Evolutionary conservation across 2,888 invertebrate species (phyloP).

Genomic region (Nemotelus nigrinus): DNA sequence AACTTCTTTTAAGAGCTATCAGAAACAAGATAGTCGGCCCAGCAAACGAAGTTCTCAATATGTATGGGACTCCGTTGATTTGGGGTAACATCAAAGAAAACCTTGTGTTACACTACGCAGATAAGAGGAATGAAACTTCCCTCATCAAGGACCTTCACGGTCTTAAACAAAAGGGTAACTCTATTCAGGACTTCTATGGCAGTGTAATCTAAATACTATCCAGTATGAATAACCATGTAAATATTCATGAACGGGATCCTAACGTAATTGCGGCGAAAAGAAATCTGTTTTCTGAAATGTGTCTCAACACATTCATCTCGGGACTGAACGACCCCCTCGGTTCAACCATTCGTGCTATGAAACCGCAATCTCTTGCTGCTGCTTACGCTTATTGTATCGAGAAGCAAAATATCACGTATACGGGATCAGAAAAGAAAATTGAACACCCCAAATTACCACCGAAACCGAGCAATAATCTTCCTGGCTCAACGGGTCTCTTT

Average conservation of each 20-base stretch:
- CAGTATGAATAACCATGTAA: slow-evolving; percentile 23
- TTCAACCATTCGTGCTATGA: slow-evolving; percentile 27
- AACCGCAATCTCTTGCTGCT: slow-evolving; percentile 12
- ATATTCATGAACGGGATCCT: slow-evolving; percentile 30
- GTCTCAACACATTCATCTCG: slow-evolving; percentile 27
- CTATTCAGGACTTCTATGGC: slow-evolving; percentile 25
- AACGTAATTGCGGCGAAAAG: slow-evolving; percentile 37
- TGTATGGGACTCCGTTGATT: slow-evolving; percentile 4
- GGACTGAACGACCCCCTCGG: slow-evolving; percentile 28
- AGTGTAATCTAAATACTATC: slow-evolving; percentile 14
- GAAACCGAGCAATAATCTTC: too few species aligned
- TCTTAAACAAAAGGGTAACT: slow-evolving; percentile 11
- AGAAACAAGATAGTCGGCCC: too few species aligned
- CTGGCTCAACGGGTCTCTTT: too few species aligned
- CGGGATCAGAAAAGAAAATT: too few species aligned
- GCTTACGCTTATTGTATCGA: slow-evolving; percentile 33
- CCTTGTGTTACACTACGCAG: slow-evolving; percentile 23
- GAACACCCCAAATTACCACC: too few species aligned
- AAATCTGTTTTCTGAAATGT: slow-evolving; percentile 34
- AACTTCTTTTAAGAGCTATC: too few species aligned
- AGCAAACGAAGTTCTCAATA: too few species aligned
- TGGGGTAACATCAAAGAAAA: slow-evolving; percentile 14
- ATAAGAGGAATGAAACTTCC: slow-evolving; percentile 37
- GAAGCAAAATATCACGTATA: too few species aligned
- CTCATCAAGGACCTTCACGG: too few species aligned